Conservation (phyloP, 2,797 vertebrate genomes). For the Hoplostethus mediterraneus region DNA sequence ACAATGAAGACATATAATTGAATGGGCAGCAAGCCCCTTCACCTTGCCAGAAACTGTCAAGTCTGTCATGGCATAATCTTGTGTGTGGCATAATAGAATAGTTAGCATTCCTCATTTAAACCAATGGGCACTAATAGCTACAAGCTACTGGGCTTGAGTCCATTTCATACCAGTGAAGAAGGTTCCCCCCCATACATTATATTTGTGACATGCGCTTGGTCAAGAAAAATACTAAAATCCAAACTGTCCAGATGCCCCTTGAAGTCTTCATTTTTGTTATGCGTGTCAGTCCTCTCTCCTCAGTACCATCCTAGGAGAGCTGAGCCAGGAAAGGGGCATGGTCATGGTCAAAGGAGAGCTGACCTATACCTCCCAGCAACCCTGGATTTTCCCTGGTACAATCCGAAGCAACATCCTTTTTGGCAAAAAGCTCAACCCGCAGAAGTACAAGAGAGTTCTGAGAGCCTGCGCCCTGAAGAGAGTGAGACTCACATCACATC, state of each 20-base stretch:
- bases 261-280: background rate
- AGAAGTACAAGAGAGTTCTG: constrained; percentile 91
- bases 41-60: too few species aligned
- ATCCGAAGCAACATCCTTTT: constrained; percentile 97
- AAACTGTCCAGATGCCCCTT: background rate
- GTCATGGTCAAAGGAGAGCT: constrained; percentile 88
- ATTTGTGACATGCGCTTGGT: too few species aligned
- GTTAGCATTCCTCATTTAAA: too few species aligned
- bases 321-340: constrained; percentile 86
- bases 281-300: constrained; percentile 91
- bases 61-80: too few species aligned
- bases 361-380: constrained; percentile 93
- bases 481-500: constrained; percentile 78
- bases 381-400: constrained; percentile 97
- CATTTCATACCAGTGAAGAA: too few species aligned
- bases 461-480: constrained; percentile 94
- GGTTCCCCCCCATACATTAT: too few species aligned
- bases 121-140: too few species aligned
- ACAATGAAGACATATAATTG: too few species aligned
- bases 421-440: constrained; percentile 90
- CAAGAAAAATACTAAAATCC: too few species aligned
- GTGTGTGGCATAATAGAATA: too few species aligned
- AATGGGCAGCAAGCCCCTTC: too few species aligned
- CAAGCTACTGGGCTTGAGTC: too few species aligned
- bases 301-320: constrained; percentile 91